Evolutionary conservation across 1,140 invertebrate genomes (phyloP).

Genomic region (Pinna nobilis): DNA sequence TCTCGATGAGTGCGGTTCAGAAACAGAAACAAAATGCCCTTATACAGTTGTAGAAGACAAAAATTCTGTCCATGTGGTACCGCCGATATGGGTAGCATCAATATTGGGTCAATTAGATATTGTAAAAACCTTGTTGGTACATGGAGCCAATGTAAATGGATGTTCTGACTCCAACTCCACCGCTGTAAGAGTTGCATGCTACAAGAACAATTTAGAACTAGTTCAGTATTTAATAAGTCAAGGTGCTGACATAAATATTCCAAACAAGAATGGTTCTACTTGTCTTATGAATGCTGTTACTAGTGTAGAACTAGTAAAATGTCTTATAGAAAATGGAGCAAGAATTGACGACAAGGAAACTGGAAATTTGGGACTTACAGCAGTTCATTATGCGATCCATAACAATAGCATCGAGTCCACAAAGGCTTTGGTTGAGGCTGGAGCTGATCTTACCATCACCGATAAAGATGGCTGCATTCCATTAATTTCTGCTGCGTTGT

Average conservation of each 20-base stretch:
- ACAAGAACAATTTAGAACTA: slow-evolving; percentile 16
- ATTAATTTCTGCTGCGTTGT: slow-evolving; percentile 7
- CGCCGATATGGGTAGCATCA: slow-evolving; percentile 32
- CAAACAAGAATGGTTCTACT: slow-evolving; percentile 23
- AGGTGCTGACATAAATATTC: slow-evolving; percentile 31
- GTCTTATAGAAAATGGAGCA: slow-evolving; percentile 24
- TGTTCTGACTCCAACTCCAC: slow-evolving; percentile 32
- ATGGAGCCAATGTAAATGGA: slow-evolving; percentile 36
- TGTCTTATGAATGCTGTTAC: slow-evolving; percentile 38
- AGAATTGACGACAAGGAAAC: slow-evolving; percentile 19
- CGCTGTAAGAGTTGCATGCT: slow-evolving; percentile 27
- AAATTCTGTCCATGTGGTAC: slow-evolving; percentile 8
- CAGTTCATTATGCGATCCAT: slow-evolving; percentile 30
- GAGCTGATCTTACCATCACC: slow-evolving; percentile 12
- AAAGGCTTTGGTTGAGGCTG: slow-evolving; percentile 4
- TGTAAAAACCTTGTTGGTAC: slow-evolving; percentile 7
- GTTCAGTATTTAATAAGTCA: slow-evolving; percentile 23
- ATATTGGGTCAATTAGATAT: slow-evolving; percentile 19
- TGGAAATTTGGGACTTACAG: slow-evolving; percentile 12
- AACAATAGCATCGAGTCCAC: slow-evolving; percentile 19
- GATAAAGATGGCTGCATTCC: slow-evolving; percentile 15
- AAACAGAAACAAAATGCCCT: slow-evolving; percentile 19
- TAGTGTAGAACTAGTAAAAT: slow-evolving; percentile 6
- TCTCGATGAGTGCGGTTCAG: slow-evolving; percentile 18
- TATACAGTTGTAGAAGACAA: slow-evolving; percentile 6